These are phyloP conservation scores for Micrastur ruficollis DNA, from an alignment of 2,797 vertebrate species.

Conservation along the genomic window DNA sequence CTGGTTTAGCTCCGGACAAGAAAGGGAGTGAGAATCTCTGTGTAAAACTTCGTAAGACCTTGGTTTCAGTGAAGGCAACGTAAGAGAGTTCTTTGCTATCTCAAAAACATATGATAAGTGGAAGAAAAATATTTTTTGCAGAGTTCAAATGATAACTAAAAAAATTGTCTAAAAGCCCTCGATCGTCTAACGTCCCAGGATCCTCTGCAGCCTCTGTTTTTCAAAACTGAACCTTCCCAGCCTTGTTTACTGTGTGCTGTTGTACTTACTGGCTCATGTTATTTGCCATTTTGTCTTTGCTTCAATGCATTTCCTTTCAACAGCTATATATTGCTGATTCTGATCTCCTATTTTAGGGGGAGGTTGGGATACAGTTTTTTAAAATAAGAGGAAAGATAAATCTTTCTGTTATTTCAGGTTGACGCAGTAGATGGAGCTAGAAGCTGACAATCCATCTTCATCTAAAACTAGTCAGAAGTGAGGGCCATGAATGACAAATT, in stretches of 20 bases:
- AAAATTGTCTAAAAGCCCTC: neutral
- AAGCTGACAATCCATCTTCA: neutral
- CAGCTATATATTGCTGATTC: neutral
- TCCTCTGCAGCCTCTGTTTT: neutral
- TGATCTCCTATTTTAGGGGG: neutral
- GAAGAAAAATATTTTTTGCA: neutral
- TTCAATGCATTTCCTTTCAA: neutral
- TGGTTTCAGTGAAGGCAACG: neutral
- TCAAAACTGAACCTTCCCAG: neutral
- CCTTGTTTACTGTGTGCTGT: neutral
- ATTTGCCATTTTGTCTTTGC: neutral
- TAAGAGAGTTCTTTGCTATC: neutral
- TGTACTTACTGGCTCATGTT: neutral
- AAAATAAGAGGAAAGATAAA: neutral
- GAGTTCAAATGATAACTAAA: neutral
- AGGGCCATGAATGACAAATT: neutral
- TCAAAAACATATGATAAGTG: neutral
- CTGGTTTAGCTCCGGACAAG: neutral
- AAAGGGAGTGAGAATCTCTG: neutral
- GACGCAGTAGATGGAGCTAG: slow-evolving; percentile 27
- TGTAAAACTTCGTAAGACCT: neutral
- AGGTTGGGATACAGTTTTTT: no score
- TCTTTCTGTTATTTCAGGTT: neutral
- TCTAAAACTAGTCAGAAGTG: neutral
- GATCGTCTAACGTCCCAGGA: neutral